Evolutionary conservation across 2,888 invertebrate genomes (phyloP).

Genomic region (Drosophila colorata): DNA sequence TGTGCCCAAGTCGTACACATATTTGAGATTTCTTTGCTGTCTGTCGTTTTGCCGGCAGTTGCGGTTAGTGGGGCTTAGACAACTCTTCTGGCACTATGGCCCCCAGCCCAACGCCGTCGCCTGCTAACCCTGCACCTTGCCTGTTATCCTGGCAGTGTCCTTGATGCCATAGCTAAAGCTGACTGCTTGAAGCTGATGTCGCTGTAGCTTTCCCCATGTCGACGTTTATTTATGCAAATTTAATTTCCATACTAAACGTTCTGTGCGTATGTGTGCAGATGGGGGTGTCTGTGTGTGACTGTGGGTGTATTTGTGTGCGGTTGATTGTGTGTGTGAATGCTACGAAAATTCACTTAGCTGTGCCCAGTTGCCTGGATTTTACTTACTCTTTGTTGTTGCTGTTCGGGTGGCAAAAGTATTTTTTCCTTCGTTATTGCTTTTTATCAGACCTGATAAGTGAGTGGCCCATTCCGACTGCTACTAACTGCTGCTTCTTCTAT

Average conservation of each 20-base stretch:
- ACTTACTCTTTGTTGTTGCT: conserved; percentile 63
- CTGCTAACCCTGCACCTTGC: conserved; percentile 22
- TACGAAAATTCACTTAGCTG: conserved; percentile 69
- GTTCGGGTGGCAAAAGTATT: conserved; percentile 47
- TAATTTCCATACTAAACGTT: conserved; percentile 80
- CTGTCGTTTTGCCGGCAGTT: conserved; percentile 33
- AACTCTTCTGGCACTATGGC: conserved; percentile 57
- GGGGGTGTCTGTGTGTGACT: conserved; percentile 13
- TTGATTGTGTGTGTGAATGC: conserved; percentile 25
- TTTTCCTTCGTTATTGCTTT: conserved; percentile 74
- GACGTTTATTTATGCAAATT: conserved; percentile 82
- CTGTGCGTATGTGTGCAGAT: conserved; percentile 42
- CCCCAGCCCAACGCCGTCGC: neutral
- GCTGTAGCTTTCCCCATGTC: conserved; percentile 69
- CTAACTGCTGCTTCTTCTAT: neutral
- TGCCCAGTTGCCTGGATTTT: conserved; percentile 71
- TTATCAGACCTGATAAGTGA: conserved; percentile 75
- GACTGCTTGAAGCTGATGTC: conserved; percentile 48
- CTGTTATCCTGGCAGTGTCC: conserved; percentile 60
- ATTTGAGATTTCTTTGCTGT: conserved; percentile 66
- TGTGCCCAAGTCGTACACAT: conserved; percentile 64
- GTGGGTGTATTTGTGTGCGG: conserved; percentile 12
- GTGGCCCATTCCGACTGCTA: conserved; percentile 25
- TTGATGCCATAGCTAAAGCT: conserved; percentile 49
- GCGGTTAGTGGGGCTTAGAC: conserved; percentile 42